phyloP scores from a whole-genome alignment of 1,140 invertebrate genomes.

The Neocloeon triangulifer region DNA sequence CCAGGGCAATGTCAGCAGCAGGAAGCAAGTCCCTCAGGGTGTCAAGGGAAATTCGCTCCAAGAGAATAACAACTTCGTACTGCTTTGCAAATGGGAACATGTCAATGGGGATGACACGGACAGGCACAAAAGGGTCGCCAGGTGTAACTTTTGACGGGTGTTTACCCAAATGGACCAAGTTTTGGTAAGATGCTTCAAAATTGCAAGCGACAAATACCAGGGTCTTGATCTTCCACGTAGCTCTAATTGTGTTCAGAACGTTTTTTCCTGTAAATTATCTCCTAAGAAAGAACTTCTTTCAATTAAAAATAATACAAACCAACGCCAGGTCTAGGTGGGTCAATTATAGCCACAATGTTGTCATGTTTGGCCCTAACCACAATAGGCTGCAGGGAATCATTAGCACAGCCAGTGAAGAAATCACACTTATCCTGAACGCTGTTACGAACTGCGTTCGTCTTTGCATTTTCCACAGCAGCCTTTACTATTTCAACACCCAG shows the following conservation, averaged over 20 bases:
- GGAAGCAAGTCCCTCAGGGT: too few relatives aligned
- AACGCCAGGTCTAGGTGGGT: constrained; percentile 87
- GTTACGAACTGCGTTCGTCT: constrained; percentile 64
- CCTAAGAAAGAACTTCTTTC: too few relatives aligned
- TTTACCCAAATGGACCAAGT: constrained; percentile 71
- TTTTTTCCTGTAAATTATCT: too few relatives aligned
- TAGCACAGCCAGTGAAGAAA: constrained; percentile 78
- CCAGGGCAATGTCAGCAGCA: too few relatives aligned
- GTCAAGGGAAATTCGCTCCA: too few relatives aligned
- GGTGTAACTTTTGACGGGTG: constrained; percentile 56
- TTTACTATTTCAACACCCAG: constrained; percentile 74
- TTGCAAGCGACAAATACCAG: constrained; percentile 86
- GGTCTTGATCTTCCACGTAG: constrained; percentile 44
- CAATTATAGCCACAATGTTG: constrained; percentile 70
- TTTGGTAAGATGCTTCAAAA: constrained; percentile 57
- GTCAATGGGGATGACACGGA: constrained; percentile 67
- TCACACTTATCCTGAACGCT: constrained; percentile 56
- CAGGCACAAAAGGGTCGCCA: constrained; percentile 59
- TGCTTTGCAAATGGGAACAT: constrained; percentile 86
- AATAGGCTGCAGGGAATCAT: constrained; percentile 58
- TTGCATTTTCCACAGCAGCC: constrained; percentile 77
- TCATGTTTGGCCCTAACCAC: constrained; percentile 28
- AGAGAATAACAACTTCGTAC: constrained; percentile 72
- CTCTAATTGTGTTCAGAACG: too few relatives aligned
- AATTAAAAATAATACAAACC: too few relatives aligned